Conservation (phyloP, 2,888 invertebrate genomes). For the Drosophila kambysellisi region DNA sequence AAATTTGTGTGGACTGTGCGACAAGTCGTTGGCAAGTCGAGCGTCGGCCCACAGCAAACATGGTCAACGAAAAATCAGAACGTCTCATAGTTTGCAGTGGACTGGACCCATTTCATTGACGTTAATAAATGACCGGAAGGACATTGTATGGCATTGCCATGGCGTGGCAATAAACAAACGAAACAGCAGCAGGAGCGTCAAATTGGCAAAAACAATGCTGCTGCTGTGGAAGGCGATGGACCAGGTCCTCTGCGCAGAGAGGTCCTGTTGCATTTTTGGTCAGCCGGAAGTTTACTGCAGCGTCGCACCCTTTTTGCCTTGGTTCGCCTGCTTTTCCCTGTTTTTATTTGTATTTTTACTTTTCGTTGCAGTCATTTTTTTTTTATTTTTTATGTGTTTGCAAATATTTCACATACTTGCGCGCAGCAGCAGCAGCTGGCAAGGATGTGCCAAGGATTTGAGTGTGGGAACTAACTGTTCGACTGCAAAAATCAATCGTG, state of each 20-base stretch:
- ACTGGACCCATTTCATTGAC: constrained; percentile 71
- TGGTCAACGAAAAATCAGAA: constrained; percentile 38
- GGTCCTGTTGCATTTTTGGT: constrained; percentile 77
- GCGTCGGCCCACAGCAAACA: constrained; percentile 53
- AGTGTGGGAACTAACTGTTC: constrained; percentile 64
- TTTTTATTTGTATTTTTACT: constrained; percentile 44
- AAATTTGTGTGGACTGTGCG: constrained; percentile 75
- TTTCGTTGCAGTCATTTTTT: constrained; percentile 42
- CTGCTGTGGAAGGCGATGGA: constrained; percentile 41
- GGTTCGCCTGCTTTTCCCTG: constrained; percentile 25
- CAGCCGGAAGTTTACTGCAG: constrained; percentile 78
- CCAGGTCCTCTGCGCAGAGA: constrained; percentile 36
- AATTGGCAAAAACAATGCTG: constrained; percentile 48
- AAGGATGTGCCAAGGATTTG: constrained; percentile 35
- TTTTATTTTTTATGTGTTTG: constrained; percentile 57
- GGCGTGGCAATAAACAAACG: constrained; percentile 77
- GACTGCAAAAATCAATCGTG: constrained; percentile 72
- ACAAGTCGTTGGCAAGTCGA: constrained; percentile 76
- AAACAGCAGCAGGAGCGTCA: constrained; percentile 46
- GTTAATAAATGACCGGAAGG: constrained; percentile 81
- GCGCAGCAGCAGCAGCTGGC: constrained; percentile 60
- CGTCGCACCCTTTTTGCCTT: constrained; percentile 70
- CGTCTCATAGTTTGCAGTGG: constrained; percentile 50
- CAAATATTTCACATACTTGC: constrained; percentile 73
- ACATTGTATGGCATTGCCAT: constrained; percentile 76